phyloP scores from a whole-genome alignment of 2,797 vertebrate species.

The Rhinatrema bivittatum region DNA sequence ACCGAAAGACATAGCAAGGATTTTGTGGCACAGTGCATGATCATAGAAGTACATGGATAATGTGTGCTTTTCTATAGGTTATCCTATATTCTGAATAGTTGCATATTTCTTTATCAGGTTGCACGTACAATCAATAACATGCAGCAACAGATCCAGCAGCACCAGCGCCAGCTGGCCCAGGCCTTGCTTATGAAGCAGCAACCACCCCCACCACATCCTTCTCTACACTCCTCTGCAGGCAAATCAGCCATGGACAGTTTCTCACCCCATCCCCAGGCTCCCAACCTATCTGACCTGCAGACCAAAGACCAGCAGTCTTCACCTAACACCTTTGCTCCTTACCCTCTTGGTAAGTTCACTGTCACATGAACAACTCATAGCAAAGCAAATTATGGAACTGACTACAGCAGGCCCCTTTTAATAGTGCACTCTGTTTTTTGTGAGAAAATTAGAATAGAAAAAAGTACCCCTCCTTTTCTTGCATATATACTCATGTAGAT shows the following conservation, averaged over 20 bases:
- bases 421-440: too few species aligned
- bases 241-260: conserved; percentile 91
- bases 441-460: background rate
- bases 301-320: conserved; percentile 97
- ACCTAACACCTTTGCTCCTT: conserved; percentile 84
- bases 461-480: background rate
- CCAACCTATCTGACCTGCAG: conserved; percentile 89
- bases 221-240: conserved; percentile 82
- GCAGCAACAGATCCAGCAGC: conserved; percentile 99
- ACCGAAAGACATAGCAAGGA: too few species aligned
- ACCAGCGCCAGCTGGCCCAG: conserved; percentile 98
- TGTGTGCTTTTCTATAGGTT: too few species aligned
- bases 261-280: conserved; percentile 75
- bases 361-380: fast-evolving
- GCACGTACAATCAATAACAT: conserved; percentile 99
- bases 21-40: too few species aligned
- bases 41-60: too few species aligned
- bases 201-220: conserved; percentile 73
- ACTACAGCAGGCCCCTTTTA: too few species aligned
- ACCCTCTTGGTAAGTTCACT: conserved; percentile 79
- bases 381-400: background rate
- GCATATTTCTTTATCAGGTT: conserved; percentile 65
- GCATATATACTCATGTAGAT: too few species aligned
- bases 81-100: too few species aligned
- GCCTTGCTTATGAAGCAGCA: conserved; percentile 96